These are phyloP conservation scores for Catostomus latipinnis DNA, from an alignment of 2,797 vertebrate genomes.

Conservation along the genomic window DNA sequence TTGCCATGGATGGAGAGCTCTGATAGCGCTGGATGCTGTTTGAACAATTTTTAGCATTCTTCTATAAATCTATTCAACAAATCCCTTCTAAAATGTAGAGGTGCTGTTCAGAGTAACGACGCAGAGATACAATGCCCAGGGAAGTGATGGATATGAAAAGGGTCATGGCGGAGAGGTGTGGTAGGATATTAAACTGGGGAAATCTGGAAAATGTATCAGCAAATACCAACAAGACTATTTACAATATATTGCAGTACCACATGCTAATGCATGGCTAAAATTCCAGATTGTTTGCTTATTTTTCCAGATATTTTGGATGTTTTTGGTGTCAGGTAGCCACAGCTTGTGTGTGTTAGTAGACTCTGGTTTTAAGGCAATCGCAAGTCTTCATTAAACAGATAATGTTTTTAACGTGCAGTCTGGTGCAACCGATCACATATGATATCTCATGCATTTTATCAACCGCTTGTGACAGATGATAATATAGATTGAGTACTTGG, in stretches of 20 bases:
- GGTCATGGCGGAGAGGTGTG: conserved; percentile 45
- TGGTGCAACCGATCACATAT: conserved; percentile 49
- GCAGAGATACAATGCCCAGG: conserved; percentile 37
- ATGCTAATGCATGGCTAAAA: conserved; percentile 53
- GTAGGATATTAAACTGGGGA: conserved; percentile 51
- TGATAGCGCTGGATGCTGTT: conserved; percentile 39
- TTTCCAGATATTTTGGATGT: conserved; percentile 60
- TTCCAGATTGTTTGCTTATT: conserved; percentile 55
- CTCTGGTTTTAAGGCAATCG: conserved; percentile 45
- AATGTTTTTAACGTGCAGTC: conserved; percentile 55
- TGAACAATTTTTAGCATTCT: conserved; percentile 42
- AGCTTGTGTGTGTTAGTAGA: conserved; percentile 45
- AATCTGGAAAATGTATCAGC: conserved; percentile 63
- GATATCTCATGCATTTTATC: conserved; percentile 37
- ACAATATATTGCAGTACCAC: conserved; percentile 58
- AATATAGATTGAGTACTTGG: conserved; percentile 25
- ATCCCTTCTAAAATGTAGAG: conserved; percentile 30
- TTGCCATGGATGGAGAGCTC: conserved; percentile 33
- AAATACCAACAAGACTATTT: conserved; percentile 62
- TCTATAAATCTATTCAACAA: conserved; percentile 51
- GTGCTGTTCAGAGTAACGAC: conserved; percentile 25
- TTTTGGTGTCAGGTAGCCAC: conserved; percentile 61
- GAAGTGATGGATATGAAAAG: conserved; percentile 34
- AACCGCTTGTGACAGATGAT: conserved; percentile 32
- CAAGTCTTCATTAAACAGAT: conserved; percentile 47